Percentiles rank a stretch among this genome's conserved stretches.
phyloP scores from a whole-genome alignment of 1,140 invertebrate genomes.

The Phymastichus coffea region DNA sequence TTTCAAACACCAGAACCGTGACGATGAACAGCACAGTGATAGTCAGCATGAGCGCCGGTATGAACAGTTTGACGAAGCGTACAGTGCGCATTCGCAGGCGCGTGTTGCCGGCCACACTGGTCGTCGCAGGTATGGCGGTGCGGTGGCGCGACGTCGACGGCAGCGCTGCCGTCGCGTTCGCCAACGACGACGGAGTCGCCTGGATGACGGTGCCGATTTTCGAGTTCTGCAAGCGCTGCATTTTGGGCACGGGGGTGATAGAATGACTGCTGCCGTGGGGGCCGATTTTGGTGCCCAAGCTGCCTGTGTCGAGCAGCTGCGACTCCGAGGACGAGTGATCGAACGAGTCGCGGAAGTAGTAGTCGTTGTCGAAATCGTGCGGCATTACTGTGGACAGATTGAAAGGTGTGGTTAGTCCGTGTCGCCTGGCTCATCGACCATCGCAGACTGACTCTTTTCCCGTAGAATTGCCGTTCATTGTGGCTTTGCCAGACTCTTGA shows the following conservation, averaged over 20 bases:
- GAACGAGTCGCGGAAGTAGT: slow-evolving; percentile 73
- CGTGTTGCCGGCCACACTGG: background rate
- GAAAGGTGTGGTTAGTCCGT: background rate
- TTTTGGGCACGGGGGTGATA: slow-evolving; percentile 58
- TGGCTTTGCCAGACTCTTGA: too few relatives aligned
- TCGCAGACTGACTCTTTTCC: too few relatives aligned
- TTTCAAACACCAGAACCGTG: slow-evolving; percentile 71
- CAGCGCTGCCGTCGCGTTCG: slow-evolving; percentile 12
- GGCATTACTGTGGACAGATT: slow-evolving; percentile 41
- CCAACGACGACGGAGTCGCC: slow-evolving; percentile 33
- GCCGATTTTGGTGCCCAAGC: background rate
- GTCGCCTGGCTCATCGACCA: too few relatives aligned
- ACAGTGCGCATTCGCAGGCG: slow-evolving; percentile 42
- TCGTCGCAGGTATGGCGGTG: slow-evolving; percentile 30
- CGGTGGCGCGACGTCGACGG: slow-evolving; percentile 21
- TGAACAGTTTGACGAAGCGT: slow-evolving; percentile 66
- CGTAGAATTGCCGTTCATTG: too few relatives aligned
- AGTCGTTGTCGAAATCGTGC: slow-evolving; percentile 59
- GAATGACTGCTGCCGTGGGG: slow-evolving; percentile 51
- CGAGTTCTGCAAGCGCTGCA: slow-evolving; percentile 59
- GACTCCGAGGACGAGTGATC: slow-evolving; percentile 77
- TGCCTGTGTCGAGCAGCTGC: slow-evolving; percentile 59
- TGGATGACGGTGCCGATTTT: slow-evolving; percentile 46
- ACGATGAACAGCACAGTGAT: slow-evolving; percentile 65
- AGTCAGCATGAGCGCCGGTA: slow-evolving; percentile 71